Evolutionary conservation across 2,888 invertebrate species (phyloP).

Genomic region (Drosophila mulleri): DNA sequence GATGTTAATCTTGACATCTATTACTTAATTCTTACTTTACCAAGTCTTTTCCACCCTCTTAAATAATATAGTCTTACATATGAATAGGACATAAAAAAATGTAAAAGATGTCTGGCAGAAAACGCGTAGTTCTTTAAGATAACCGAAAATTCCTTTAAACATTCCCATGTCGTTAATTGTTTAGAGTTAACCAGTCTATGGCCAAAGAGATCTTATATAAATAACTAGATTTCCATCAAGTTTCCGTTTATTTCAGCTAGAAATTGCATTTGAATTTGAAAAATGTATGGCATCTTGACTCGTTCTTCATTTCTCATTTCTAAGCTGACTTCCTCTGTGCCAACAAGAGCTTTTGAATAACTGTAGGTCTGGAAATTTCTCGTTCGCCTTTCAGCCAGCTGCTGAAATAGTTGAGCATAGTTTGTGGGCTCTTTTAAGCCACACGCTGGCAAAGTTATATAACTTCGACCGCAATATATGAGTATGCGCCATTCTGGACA

Average conservation of each 20-base stretch:
- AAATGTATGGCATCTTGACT: slow-evolving; percentile 4
- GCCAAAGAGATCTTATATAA: background rate
- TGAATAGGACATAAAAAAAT: background rate
- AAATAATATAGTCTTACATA: too few relatives aligned
- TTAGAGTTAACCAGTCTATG: background rate
- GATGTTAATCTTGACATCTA: too few relatives aligned
- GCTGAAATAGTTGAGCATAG: slow-evolving; percentile 18
- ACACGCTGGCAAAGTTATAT: slow-evolving; percentile 35
- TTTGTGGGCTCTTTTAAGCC: slow-evolving; percentile 19
- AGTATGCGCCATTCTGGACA: slow-evolving; percentile 4
- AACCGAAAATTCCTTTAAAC: background rate
- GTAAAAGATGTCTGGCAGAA: background rate
- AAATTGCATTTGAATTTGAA: background rate
- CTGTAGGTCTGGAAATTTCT: slow-evolving; percentile 2
- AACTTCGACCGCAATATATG: slow-evolving; percentile 40
- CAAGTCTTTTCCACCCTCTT: background rate
- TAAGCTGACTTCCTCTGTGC: background rate
- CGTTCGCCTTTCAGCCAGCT: background rate
- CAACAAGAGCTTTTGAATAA: background rate
- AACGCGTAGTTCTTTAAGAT: background rate
- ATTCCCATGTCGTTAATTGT: background rate
- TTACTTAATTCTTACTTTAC: too few relatives aligned
- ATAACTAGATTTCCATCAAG: background rate
- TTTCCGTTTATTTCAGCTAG: background rate
- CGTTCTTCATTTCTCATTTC: slow-evolving; percentile 1